Conservation (phyloP, 2,797 vertebrate species). For the Pseudotriccus pelzelni region DNA sequence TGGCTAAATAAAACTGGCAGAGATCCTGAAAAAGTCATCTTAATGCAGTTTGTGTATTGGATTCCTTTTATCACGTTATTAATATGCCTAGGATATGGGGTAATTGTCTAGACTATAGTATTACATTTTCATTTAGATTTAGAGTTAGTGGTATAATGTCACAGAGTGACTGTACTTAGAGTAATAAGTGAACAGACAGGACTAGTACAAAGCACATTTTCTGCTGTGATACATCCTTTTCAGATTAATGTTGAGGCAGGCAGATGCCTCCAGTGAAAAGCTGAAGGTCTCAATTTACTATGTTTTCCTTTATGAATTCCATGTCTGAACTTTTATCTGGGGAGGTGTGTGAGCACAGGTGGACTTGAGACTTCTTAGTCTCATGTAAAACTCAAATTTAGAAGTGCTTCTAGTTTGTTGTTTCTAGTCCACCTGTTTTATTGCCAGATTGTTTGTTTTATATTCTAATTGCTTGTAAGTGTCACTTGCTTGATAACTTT, state of each 20-base stretch:
- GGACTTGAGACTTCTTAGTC: not conserved
- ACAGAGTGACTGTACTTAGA: not conserved
- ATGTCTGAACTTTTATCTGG: not conserved
- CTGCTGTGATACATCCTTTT: not conserved
- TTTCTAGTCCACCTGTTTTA: not conserved
- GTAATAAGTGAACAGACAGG: not conserved
- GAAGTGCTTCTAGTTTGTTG: not conserved
- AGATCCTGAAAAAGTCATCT: constrained; percentile 16
- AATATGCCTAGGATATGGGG: not conserved
- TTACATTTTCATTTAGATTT: constrained; percentile 35
- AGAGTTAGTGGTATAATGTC: not conserved
- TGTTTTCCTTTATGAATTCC: not conserved
- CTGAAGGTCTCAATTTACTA: not conserved
- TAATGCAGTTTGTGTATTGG: constrained; percentile 35
- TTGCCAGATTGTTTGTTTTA: not conserved
- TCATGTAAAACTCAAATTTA: not conserved
- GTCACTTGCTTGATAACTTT: not conserved
- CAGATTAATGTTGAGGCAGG: not conserved
- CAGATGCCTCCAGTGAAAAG: not conserved
- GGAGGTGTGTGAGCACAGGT: not conserved
- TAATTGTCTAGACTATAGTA: not conserved
- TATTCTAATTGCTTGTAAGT: not conserved
- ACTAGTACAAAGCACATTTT: not conserved
- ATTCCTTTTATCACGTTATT: constrained; percentile 37
- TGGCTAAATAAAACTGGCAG: constrained; percentile 3